Conservation (phyloP, 2,113 vertebrate species). For the Myanophis thanlyinensis region DNA sequence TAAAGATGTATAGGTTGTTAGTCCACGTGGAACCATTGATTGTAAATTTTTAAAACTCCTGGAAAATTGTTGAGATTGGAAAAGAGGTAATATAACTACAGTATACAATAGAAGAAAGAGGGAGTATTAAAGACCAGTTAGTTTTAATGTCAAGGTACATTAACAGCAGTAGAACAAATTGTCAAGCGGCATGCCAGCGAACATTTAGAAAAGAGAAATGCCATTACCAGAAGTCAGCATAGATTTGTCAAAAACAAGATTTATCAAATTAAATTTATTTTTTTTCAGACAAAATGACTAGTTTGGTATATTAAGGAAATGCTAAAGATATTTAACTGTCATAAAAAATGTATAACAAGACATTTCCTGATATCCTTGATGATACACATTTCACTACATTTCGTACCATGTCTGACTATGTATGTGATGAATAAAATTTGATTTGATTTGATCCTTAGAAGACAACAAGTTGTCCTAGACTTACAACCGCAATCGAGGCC, state of each 20-base stretch:
- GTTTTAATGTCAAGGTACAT: neutral
- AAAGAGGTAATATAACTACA: neutral
- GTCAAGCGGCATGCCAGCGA: neutral
- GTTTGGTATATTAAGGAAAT: neutral
- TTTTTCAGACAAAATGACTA: neutral
- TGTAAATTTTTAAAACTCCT: neutral
- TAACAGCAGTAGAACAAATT: neutral
- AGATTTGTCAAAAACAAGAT: neutral
- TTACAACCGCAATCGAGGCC: neutral
- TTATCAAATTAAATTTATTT: neutral
- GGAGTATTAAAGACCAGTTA: neutral
- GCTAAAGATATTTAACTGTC: neutral
- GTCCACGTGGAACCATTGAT: neutral
- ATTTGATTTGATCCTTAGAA: neutral
- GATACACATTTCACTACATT: no score
- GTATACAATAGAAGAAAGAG: neutral
- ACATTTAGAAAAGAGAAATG: neutral
- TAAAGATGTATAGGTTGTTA: neutral
- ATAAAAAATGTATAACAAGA: neutral
- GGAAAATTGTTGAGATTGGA: neutral
- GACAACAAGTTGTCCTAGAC: neutral
- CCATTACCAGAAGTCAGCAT: neutral
- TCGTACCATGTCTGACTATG: no score
- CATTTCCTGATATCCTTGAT: neutral
- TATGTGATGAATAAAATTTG: no score